Evolutionary conservation across 2,888 invertebrate species (phyloP).

Genomic region (Scotopteryx bipunctaria): DNA sequence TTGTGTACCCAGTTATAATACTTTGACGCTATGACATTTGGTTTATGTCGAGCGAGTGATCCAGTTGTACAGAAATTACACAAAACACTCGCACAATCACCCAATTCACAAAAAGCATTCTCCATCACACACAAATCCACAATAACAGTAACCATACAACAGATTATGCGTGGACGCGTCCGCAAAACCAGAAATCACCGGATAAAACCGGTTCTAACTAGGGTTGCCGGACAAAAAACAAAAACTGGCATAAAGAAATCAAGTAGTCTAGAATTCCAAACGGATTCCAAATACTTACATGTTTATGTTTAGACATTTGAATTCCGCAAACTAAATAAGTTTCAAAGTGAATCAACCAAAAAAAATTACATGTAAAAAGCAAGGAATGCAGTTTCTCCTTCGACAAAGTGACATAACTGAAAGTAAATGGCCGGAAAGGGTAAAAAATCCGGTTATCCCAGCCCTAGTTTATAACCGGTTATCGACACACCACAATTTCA

Average conservation of each 20-base stretch:
- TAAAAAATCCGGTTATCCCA: constrained; percentile 6
- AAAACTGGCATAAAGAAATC: too few relatives aligned
- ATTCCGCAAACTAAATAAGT: too few relatives aligned
- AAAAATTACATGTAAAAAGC: too few relatives aligned
- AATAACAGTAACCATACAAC: constrained; percentile 44
- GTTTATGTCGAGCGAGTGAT: neutral
- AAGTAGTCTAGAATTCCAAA: too few relatives aligned
- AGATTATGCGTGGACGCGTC: constrained; percentile 46
- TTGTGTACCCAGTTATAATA: too few relatives aligned
- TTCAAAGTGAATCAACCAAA: too few relatives aligned
- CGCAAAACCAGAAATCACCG: constrained; percentile 53
- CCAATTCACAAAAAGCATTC: constrained; percentile 49
- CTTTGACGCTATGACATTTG: neutral
- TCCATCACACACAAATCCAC: constrained; percentile 38
- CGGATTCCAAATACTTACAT: too few relatives aligned
- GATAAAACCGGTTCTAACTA: constrained; percentile 31
- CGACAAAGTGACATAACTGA: too few relatives aligned
- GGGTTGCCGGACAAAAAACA: constrained; percentile 6
- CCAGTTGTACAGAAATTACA: neutral
- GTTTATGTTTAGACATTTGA: too few relatives aligned
- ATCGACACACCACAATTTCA: constrained; percentile 65
- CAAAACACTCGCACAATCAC: constrained; percentile 25
- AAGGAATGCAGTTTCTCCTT: too few relatives aligned
- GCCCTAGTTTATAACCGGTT: constrained; percentile 51
- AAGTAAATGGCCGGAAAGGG: neutral